Evolutionary conservation across 2,113 vertebrate species (phyloP).

Genomic region (Phaethon lepturus): DNA sequence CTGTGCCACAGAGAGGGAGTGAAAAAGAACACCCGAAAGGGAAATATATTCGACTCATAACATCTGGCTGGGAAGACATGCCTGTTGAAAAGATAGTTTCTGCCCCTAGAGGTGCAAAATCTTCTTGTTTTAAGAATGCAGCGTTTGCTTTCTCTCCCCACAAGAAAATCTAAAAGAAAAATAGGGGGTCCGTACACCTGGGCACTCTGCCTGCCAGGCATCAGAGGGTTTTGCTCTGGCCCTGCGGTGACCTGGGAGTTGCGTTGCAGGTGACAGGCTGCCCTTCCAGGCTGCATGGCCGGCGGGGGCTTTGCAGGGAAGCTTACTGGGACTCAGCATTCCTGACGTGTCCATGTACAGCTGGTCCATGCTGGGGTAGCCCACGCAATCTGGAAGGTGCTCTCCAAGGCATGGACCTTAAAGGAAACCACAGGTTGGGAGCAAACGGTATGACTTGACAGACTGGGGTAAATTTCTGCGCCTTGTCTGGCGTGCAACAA

Average conservation of each 20-base stretch:
- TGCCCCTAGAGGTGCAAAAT: neutral
- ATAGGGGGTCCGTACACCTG: too few species aligned
- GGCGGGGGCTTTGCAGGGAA: neutral
- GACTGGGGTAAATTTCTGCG: neutral
- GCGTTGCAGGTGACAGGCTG: accelerated
- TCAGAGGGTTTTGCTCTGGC: neutral
- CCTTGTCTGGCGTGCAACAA: accelerated
- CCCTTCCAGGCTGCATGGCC: neutral
- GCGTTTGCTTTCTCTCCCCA: neutral
- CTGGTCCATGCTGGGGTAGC: neutral
- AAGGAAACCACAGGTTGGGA: too few species aligned
- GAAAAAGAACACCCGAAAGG: neutral
- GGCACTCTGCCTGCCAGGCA: neutral
- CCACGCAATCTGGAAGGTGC: neutral
- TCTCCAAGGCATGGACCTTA: neutral
- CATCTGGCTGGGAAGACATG: neutral
- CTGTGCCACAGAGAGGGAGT: neutral
- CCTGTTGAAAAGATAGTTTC: neutral
- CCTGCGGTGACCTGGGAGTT: neutral
- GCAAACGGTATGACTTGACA: neutral
- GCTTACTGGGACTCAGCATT: neutral
- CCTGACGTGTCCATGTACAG: accelerated
- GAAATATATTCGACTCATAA: neutral
- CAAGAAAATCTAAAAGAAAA: neutral
- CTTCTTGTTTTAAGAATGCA: neutral